Base-by-base conservation (phyloP, 2,888 invertebrate genomes). In the Timandra comae region DNA sequence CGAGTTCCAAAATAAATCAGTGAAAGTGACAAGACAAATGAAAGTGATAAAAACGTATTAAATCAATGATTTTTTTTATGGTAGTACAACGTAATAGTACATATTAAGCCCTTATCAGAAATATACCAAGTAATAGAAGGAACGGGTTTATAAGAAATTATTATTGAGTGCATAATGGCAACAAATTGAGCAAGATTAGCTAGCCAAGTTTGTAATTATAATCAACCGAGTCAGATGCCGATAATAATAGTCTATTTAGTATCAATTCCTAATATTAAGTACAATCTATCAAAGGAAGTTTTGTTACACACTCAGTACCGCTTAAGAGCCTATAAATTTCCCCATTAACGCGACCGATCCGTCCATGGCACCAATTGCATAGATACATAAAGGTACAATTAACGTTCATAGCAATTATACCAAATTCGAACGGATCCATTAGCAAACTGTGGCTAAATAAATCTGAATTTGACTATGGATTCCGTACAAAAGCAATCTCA, bases 341-440 rank as follows among this genome's bases (percentile, higher is more conserved):
- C 46, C 49, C 43, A 67, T 65, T 63, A 63, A 54, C 59, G 54
- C 49, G 56, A 61, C 61, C 57, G 41, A 51, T 58, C 51, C 46
- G 46, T 36, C 49, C 42, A 46, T 52, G 49, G 49, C 53, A 60
- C 46, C 48, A 71, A 70, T 72, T 63, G 64, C 16, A 16, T 59
- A 47, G 40, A 45, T 46, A 56, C 52, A 50, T 46, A 54, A 46
- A 50, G 49, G 44, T 43, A 48, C 62, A 80, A 81, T 80, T 79
- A 81, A 67, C 78, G 62, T 61, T 63, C 60, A 44, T 63, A 77
- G 63, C 74, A 81, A 80, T 82, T 77, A 79, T 58, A 54, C 55
- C 54, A 68, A 60, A 59, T 66, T 57, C 57, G 50, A 53, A 44
- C 46, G 47, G 38, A 42, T 38, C 58, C 50, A 73, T 80, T 81